Evolutionary conservation across 2,113 vertebrate species (phyloP).

Genomic region (Lepus timidus): DNA sequence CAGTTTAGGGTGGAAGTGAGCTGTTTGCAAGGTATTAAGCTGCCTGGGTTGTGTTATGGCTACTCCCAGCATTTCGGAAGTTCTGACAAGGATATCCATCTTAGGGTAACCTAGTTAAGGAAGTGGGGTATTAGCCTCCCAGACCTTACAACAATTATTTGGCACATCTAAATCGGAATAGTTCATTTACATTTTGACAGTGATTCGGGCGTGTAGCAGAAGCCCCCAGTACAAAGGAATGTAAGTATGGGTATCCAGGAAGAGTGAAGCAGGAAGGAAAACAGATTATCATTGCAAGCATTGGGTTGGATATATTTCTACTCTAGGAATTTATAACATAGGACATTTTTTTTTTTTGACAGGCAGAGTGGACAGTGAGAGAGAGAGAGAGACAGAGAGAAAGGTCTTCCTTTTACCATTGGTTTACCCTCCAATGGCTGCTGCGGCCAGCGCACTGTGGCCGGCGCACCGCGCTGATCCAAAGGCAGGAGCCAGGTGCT

Average conservation of each 20-base stretch:
- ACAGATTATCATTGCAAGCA: neutral
- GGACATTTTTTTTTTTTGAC: neutral
- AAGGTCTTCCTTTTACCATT: no score
- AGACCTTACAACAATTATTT: slow-evolving; percentile 27
- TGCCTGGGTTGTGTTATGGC: neutral
- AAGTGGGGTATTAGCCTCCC: slow-evolving; percentile 24
- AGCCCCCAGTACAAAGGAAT: neutral
- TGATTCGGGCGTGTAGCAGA: neutral
- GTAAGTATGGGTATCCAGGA: neutral
- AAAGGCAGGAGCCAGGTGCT: no score
- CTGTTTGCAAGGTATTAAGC: neutral
- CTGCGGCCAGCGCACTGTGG: no score
- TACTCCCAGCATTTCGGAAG: neutral
- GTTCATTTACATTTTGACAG: slow-evolving; percentile 39
- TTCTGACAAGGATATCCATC: neutral
- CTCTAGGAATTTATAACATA: slow-evolving; percentile 1
- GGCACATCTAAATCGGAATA: slow-evolving; percentile 47
- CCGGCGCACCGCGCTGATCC: no score
- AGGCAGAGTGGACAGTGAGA: no score
- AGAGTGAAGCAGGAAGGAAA: neutral
- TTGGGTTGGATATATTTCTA: neutral
- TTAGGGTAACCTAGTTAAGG: slow-evolving; percentile 34
- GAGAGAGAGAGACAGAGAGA: no score
- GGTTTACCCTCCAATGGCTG: no score
- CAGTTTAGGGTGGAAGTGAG: neutral